Evolutionary conservation across 1,140 invertebrate species (phyloP).

Genomic region (Aplysia californica): DNA sequence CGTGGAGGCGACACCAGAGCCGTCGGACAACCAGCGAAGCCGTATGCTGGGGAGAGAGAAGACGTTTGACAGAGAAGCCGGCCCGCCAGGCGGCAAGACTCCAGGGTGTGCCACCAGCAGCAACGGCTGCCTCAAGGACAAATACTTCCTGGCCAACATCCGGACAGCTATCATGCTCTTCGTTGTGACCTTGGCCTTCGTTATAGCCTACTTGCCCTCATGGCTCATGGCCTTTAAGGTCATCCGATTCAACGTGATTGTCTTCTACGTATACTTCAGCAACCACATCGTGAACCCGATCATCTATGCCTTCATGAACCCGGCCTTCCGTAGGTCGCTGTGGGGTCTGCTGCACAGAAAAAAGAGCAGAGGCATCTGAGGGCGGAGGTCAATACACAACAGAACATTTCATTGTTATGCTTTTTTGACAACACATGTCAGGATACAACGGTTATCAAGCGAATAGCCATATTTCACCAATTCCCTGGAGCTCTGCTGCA

Average conservation of each 20-base stretch:
- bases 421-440: too few species aligned
- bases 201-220: slow-evolving; percentile 60
- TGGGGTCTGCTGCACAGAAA: slow-evolving; percentile 31
- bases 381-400: too few species aligned
- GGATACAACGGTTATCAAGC: too few species aligned
- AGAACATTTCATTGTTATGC: too few species aligned
- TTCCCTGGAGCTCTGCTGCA: too few species aligned
- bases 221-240: slow-evolving; percentile 57
- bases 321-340: slow-evolving; percentile 59
- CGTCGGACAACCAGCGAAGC: slow-evolving; percentile 9
- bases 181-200: slow-evolving; percentile 62
- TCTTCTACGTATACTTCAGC: slow-evolving; percentile 64
- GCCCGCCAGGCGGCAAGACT: not conserved
- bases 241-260: slow-evolving; percentile 46
- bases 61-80: not conserved
- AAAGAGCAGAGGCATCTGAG: not conserved
- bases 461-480: too few species aligned
- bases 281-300: slow-evolving; percentile 64
- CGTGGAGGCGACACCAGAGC: not conserved
- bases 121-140: slow-evolving; percentile 41
- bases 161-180: slow-evolving; percentile 62
- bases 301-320: slow-evolving; percentile 66
- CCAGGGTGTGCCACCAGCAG: not conserved
- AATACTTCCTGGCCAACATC: slow-evolving; percentile 57
- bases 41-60: not conserved